Base-by-base conservation (phyloP, 2,113 vertebrate genomes). In the Paralichthys olivaceus region DNA sequence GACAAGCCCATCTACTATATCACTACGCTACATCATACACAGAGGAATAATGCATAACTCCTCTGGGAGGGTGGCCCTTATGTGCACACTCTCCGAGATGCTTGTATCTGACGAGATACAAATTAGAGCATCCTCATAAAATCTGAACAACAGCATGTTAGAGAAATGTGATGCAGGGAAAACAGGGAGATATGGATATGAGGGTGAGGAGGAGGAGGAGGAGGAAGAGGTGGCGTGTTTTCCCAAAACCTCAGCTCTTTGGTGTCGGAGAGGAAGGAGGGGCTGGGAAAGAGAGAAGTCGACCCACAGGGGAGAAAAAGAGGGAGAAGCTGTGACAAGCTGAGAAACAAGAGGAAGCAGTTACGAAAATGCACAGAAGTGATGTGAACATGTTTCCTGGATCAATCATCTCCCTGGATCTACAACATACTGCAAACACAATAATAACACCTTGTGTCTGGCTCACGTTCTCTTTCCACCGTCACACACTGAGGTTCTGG, bases 11-110 rank as follows among this genome's bases (percentile, higher is more conserved):
- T 80, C 84, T 69, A 64, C 61, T 75, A 14, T 72, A 84, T 80
- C 84, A 68, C 73, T 43, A 5, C 5, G 47, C 55, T 40, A 67
- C 83, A 86, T 81, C 87, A 85, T 90, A 89, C 84, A 84, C 20
- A 80, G 51, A 11, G 85, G 87, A 91, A 91, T 84, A 90, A 90
- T 82, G 77, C 75, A 87, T 90, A 85, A 84, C 57, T 81, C 79
- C 82, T 79, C n/a, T 34, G 67, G 69, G 79, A 64, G 65, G 73
- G 45, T 13, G 64, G 61, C 61, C 71, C 66, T 83, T 83, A 89
- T 88, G 87, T 57, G 71, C 60, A 57, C 78, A 83, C 59, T 47
- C 57, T 73, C 78, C 70, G n/a, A 68, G 84, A 69, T 55, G 68
- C 64, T 83, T 63, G 15, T 15, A 83, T 66, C 81, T 67, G 54